These are phyloP conservation scores for Pseudoatta argentina DNA, from an alignment of 1,140 invertebrate species.

Conservation along the genomic window DNA sequence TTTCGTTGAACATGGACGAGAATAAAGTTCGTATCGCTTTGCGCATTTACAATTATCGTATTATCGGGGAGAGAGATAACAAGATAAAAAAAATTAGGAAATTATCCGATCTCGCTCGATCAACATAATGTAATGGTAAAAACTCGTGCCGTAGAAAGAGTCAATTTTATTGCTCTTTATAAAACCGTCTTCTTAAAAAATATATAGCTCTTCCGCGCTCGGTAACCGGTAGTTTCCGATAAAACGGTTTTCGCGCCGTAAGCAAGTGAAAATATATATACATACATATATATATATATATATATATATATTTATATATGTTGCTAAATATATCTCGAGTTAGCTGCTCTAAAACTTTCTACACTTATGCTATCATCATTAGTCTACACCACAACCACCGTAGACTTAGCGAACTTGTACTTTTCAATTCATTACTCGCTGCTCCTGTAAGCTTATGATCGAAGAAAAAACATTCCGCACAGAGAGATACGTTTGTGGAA, in stretches of 20 bases:
- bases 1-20: not conserved
- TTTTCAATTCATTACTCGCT: conserved; percentile 68
- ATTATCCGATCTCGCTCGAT: conserved; percentile 3
- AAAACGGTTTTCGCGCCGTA: conserved; percentile 25
- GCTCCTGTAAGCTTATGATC: conserved; percentile 13
- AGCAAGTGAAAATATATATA: conserved; percentile 45
- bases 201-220: conserved; percentile 51
- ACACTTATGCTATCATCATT: conserved; percentile 67
- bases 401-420: conserved; percentile 74
- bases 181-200: conserved; percentile 61
- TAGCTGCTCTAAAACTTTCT: conserved; percentile 71
- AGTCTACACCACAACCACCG: conserved; percentile 73
- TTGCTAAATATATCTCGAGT: conserved; percentile 54
- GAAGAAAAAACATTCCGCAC: conserved; percentile 55
- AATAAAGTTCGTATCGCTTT: conserved; percentile 3
- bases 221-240: conserved; percentile 24
- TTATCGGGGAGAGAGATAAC: not conserved
- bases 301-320: conserved; percentile 36
- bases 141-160: conserved; percentile 43
- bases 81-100: conserved; percentile 28
- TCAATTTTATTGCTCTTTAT: conserved; percentile 58
- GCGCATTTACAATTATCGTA: not conserved
- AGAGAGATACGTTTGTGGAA: conserved; percentile 59
- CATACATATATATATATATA: conserved; percentile 13
- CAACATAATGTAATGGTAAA: conserved; percentile 19